Base-by-base conservation (phyloP, 2,888 invertebrate genomes). In the Nomada lathburiana region DNA sequence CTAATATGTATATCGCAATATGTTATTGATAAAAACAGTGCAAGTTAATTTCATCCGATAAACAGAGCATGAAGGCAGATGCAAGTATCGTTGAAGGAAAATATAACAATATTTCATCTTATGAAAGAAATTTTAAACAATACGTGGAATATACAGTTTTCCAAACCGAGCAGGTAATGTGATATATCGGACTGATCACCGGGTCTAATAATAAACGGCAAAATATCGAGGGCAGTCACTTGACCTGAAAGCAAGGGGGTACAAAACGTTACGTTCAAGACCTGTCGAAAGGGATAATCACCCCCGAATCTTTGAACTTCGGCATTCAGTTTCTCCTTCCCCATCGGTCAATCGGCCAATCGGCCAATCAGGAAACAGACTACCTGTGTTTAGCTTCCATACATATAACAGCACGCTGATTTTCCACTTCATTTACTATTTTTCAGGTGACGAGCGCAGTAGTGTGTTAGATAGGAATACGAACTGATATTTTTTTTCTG, bases 181-280 rank as follows among this genome's bases (percentile, higher is more conserved):
- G 42, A 44, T 44, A 29, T 52, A 10, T 18, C 13, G 52, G 36
- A 16, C 16, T 13, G 23, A 13, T 44, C 52, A 59, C 44, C 18
- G 42, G n/a, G 55, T 63, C 68, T 75, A 74, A 74, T 70, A 71
- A 72, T 57, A 71, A 69, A 47, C 52, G 59, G 59, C 16, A 52
- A 68, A 29, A 67, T 52, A 36, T 76, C 57, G 71, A 44, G 60
- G 59, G 76, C 29, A 36, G 13, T 3, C 29, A 79, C 70, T 59
- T 80, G 75, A 72, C 81, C 76, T 76, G 71, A 44, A 74, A 74
- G 11, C 65, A 23, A 65, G 16, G 29, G 13, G 16, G 23, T 57
- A 47, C 50, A 16, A 70, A 64, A 53, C 50, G 1, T 47, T 52
- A 64, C 44, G 55, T 52, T 18, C 18, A 29, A 52, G 18, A 57